Evolutionary conservation across 2,113 vertebrate species (phyloP).

Genomic region (Petroica traversi): DNA sequence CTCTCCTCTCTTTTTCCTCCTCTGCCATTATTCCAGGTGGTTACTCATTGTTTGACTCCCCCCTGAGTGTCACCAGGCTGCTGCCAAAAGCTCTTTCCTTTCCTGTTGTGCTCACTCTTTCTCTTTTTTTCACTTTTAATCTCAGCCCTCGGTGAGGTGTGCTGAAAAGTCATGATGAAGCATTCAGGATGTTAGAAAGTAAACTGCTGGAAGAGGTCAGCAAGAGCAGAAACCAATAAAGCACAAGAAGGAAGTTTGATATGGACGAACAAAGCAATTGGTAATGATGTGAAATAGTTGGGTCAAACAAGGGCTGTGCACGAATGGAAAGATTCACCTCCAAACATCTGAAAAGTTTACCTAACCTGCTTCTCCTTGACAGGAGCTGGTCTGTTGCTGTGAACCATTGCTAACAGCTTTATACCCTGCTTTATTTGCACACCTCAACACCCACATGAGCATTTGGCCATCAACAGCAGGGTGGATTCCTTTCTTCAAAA

Average conservation of each 20-base stretch:
- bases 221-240: slow-evolving; percentile 75
- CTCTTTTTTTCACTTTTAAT: slow-evolving; percentile 52
- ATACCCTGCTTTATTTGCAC: slow-evolving; percentile 27
- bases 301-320: slow-evolving; percentile 64
- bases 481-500: not conserved
- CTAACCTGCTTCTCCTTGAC: slow-evolving; percentile 16
- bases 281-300: slow-evolving; percentile 66
- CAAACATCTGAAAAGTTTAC: slow-evolving; percentile 56
- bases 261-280: slow-evolving; percentile 56
- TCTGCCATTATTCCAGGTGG: slow-evolving; percentile 49
- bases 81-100: slow-evolving; percentile 33
- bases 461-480: not conserved
- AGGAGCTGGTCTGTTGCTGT: not conserved
- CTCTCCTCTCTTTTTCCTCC: not conserved
- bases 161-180: slow-evolving; percentile 62
- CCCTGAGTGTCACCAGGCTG: not conserved
- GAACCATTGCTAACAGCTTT: slow-evolving; percentile 19
- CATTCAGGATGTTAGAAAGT: slow-evolving; percentile 63
- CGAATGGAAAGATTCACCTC: slow-evolving; percentile 64
- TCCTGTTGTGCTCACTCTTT: slow-evolving; percentile 15
- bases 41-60: slow-evolving; percentile 16
- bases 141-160: slow-evolving; percentile 59
- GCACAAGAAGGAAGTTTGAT: slow-evolving; percentile 54
- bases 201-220: slow-evolving; percentile 72
- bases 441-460: not conserved